phyloP scores from a whole-genome alignment of 2,113 vertebrate species.

The Aspiorhynchus laticeps region DNA sequence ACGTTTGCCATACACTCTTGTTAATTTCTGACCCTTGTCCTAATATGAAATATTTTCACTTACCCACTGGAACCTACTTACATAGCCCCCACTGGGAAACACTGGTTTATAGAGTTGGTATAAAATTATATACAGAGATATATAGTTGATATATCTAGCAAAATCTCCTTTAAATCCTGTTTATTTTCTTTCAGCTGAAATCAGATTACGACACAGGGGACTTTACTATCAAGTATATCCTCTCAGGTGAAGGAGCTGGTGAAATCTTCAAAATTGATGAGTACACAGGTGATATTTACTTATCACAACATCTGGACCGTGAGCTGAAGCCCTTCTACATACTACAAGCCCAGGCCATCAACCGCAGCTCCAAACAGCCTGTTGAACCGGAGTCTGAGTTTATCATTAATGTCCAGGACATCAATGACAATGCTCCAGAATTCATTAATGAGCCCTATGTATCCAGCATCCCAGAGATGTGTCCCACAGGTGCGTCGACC shows the following conservation, averaged over 20 bases:
- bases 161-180: background rate
- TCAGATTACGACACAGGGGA: slow-evolving; percentile 84
- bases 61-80: no score
- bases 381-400: slow-evolving; percentile 90
- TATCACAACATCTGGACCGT: slow-evolving; percentile 81
- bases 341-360: slow-evolving; percentile 84
- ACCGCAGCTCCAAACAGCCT: slow-evolving; percentile 74
- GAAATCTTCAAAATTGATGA: slow-evolving; percentile 82
- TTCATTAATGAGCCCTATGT: slow-evolving; percentile 90
- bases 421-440: slow-evolving; percentile 89
- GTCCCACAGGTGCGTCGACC: slow-evolving; percentile 82
- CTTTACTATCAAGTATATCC: slow-evolving; percentile 77
- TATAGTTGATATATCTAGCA: background rate
- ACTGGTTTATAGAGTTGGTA: background rate
- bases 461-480: slow-evolving; percentile 91
- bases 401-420: slow-evolving; percentile 88
- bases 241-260: slow-evolving; percentile 85
- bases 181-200: slow-evolving; percentile 77
- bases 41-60: no score
- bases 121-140: background rate
- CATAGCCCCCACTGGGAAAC: no score
- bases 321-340: slow-evolving; percentile 86
- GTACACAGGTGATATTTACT: slow-evolving; percentile 78
- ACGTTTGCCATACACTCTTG: background rate
- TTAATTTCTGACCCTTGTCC: no score